Base-by-base conservation (phyloP, 64 coral and sea anemone genomes). In the Astreopora myriophthalma region DNA sequence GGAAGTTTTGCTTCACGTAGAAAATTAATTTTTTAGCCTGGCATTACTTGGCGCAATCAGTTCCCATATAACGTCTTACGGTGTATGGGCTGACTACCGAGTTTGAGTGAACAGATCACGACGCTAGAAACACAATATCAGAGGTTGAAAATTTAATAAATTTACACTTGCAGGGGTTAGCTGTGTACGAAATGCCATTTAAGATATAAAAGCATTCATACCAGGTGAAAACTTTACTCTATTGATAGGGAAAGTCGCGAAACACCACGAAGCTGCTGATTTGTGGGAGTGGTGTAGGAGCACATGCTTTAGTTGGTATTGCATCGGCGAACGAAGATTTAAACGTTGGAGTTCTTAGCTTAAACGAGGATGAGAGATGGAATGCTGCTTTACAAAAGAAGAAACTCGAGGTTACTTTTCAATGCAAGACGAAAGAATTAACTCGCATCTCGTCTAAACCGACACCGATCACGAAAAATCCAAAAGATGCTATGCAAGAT, bases 381-480 rank as follows among this genome's bases (percentile, higher is more conserved):
- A 55, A 55, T 55, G 51, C 12, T 55, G 51, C 51, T 13, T 13
- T 22, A 55, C 37, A 88, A 20, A 71, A 27, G 28, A 71, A 23
- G 14, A 42, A 74, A 6, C 70, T 88, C n/a, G 48, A 88, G 25
- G 69, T 88, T 22, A 48, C 26, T 22, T 55, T 52, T 2, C 61
- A 74, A 31, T 42, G 68, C 16, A 64, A 73, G 33, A 46, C 34
- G 10, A 25, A 55, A 29, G 62, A 88, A 7, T 16, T 85, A 34
- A 62, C 37, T 7, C 22, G 20, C 12, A 79, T 73, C 19, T 27
- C 11, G 2, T 69, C 89, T 1, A 95, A 88, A 52, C 89, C 89
- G 13, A 29, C 60, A n/a, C n/a, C 87, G 33, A 48, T 95, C 8
- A 95, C 94, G 3, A 95, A 92, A 48, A 65, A 92, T 25, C 82